These are phyloP conservation scores for Amphimedon queenslandica DNA, from an alignment of 37 sponge, comb jelly and placozoan genomes.

Conservation along the genomic window DNA sequence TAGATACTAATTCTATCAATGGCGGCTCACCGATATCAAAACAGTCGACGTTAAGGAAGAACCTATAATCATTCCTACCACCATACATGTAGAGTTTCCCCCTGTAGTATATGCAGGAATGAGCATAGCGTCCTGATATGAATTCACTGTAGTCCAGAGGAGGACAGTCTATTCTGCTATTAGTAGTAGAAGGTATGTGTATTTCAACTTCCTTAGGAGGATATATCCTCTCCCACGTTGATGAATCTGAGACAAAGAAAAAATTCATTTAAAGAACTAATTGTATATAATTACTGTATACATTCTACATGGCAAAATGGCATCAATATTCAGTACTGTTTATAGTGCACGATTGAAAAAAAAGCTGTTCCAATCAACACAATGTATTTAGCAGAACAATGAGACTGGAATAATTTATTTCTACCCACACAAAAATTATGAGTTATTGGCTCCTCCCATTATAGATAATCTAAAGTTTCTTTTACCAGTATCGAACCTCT, in stretches of 20 bases:
- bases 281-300: no score
- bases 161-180: not conserved
- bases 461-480: no score
- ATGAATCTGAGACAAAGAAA: conserved; percentile 1
- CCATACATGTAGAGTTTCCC: conserved; percentile 76
- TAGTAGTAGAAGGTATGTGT: not conserved
- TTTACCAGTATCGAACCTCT: not conserved
- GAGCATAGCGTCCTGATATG: conserved; percentile 58
- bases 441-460: no score
- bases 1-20: no score
- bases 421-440: no score
- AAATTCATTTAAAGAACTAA: no score
- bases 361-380: no score
- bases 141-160: not conserved
- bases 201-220: not conserved
- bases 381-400: no score
- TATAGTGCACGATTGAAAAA: no score
- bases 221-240: not conserved
- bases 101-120: conserved; percentile 44
- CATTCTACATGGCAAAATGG: no score
- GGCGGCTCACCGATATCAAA: conserved; percentile 69
- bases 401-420: no score
- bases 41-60: conserved; percentile 43
- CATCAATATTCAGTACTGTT: no score
- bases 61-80: conserved; percentile 71